These are phyloP conservation scores for Pegoplata infirma DNA, from an alignment of 2,888 invertebrate species.

Conservation along the genomic window DNA sequence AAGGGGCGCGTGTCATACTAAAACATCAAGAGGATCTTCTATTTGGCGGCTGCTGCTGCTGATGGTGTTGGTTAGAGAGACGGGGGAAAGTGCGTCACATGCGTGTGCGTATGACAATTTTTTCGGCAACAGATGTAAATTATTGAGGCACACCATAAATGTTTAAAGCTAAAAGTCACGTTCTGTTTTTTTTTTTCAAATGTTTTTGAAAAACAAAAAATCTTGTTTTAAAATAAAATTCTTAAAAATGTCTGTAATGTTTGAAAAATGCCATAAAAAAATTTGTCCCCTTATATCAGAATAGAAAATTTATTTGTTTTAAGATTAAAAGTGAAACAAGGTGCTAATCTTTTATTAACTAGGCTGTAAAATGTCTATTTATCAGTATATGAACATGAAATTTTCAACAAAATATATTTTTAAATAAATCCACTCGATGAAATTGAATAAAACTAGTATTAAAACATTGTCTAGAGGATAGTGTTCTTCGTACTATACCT, in stretches of 20 bases:
- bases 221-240: conserved; percentile 24
- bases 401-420: no score
- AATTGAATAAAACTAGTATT: no score
- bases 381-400: background rate
- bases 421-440: no score
- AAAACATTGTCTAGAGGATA: no score
- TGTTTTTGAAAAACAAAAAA: conserved; percentile 40
- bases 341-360: conserved; percentile 62
- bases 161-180: conserved; percentile 66
- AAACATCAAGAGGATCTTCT: conserved; percentile 21
- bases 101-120: conserved; percentile 55
- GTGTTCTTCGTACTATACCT: no score
- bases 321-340: conserved; percentile 60
- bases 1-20: conserved; percentile 54
- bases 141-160: conserved; percentile 65
- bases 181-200: conserved; percentile 55
- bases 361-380: conserved; percentile 28
- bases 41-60: background rate
- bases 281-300: conserved; percentile 9
- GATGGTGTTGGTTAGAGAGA: background rate
- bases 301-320: conserved; percentile 52
- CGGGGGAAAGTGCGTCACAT: background rate
- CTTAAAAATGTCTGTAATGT: background rate
- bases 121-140: conserved; percentile 64
- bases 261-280: conserved; percentile 23